Base-by-base conservation (phyloP, 2,797 vertebrate genomes). In the Rhinella marina region DNA sequence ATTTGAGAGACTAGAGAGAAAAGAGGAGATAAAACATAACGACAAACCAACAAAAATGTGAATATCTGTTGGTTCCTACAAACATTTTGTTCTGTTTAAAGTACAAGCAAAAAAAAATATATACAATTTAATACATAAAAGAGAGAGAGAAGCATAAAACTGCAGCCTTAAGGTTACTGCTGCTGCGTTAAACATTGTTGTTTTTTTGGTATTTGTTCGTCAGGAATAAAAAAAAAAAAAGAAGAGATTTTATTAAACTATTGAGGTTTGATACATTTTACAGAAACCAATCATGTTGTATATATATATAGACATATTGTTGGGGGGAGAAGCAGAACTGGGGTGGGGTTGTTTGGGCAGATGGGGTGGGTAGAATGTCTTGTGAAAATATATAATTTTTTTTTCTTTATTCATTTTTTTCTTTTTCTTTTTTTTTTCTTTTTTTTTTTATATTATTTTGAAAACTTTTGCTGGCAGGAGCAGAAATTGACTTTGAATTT, bases 211-310 rank as follows among this genome's bases (percentile, higher is more conserved):
- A 96, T 98, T 97, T 97, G 96, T 97, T 97, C 97, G 97, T 96
- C 94, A 95, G 95, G 96, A 97, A 95, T 93, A 94, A 95, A 94
- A 93, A 94, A 95, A 94, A 95, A 94, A 93, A 93, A 94, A 94
- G 91, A 93, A 93, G 93, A 97, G 94, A 96, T 97, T 97, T 98
- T 97, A 97, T 97, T 98, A 98, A 97, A 95, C 94, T 96, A 97
- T 96, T 95, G 97, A 95, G 96, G 97, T 99, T 99, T 98, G 97
- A 97, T 98, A 98, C 96, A 95, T 98, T 97, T 97, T 96, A 97
- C 97, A 97, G 92, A 95, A 94, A 94, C 95, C 94, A 96, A 94
- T 96, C 92, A 96, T 97, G 96, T 94, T 97, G 96, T 97, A 96
- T 96, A 96, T 96, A 96, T 96, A 96, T 94, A 95, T 97, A 95